Evolutionary conservation across 2,888 invertebrate genomes (phyloP).

Genomic region (Crepidodera aurea): DNA sequence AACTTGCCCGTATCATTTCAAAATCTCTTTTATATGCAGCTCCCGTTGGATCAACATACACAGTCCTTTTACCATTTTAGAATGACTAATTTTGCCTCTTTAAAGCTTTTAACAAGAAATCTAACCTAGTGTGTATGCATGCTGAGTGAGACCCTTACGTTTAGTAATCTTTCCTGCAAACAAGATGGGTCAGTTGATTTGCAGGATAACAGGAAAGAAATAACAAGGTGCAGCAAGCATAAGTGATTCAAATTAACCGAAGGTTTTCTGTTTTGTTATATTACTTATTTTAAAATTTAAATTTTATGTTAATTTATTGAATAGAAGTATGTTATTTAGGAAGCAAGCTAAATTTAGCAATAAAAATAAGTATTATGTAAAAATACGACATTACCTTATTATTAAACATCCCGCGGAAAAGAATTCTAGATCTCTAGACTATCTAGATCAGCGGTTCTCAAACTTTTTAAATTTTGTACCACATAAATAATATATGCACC

Average conservation of each 20-base stretch:
- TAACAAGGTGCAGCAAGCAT: constrained; percentile 15
- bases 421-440: no score
- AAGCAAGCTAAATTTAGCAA: no score
- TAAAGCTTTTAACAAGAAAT: constrained; percentile 20
- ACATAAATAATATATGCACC: no score
- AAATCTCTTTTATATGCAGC: constrained; percentile 29
- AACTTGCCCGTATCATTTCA: constrained; percentile 25
- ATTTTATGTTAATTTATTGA: not conserved
- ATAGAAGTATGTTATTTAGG: no score
- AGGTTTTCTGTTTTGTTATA: not conserved
- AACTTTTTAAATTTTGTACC: no score
- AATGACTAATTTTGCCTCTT: constrained; percentile 31
- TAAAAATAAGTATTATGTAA: no score
- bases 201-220: constrained; percentile 12
- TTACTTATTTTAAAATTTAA: not conserved
- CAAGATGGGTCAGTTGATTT: constrained; percentile 4
- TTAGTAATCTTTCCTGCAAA: constrained; percentile 22
- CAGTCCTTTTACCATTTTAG: constrained; percentile 31
- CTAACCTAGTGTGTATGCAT: constrained; percentile 10
- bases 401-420: no score
- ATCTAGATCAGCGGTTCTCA: no score
- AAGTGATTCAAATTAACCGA: not conserved
- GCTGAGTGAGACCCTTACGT: constrained; percentile 11
- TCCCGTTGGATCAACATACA: constrained; percentile 27
- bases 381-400: no score